Base-by-base conservation (phyloP, 1,140 invertebrate genomes). In the Grapholita molesta region DNA sequence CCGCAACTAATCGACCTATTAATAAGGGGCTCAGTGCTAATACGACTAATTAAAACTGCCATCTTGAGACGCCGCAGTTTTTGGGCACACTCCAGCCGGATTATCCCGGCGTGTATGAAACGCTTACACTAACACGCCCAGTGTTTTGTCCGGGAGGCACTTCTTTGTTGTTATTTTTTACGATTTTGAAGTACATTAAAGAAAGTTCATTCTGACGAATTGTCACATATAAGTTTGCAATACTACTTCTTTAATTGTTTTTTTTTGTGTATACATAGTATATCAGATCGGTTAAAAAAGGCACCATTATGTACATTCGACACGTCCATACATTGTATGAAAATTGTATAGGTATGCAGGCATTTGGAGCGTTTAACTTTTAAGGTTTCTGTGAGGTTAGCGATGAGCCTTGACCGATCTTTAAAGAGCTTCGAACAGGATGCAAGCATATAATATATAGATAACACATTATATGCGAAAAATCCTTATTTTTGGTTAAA, bases 1-100 rank as follows among this genome's bases (percentile, higher is more conserved):
- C 86, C 85, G 79, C 86, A 82, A 86, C 81, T 90, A 90, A 91
- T 89, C 88, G 85, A 90, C 86, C 88, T 88, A 91, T 91, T 91
- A 90, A 90, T 91, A 91, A 84, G 80, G 82, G 82, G 89, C 82
- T 91, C 78, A 86, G 79, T 79, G 79, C 77, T 90, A 90, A 91
- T 91, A 76, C 89, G 83, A 82, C 83, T 83, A 91, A 91, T 91
- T 91, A 91, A 90, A 91, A 88, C 76, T 78, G 82, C 80, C 78
- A 72, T 88, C 89, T 91, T 89, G 82, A 91, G 89, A 89, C 87
- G 80, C 80, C 87, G 75, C 86, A 91, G 89, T 91, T 91, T 91
- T 91, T 91, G 89, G 89, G 89, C 73, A 82, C 85, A 79, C 83
- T 91, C 89, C 89, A 91, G 83, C 73, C 71, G 83, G 86, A 88